phyloP scores from a whole-genome alignment of 1,140 invertebrate genomes.

The Branchinecta lindahli region DNA sequence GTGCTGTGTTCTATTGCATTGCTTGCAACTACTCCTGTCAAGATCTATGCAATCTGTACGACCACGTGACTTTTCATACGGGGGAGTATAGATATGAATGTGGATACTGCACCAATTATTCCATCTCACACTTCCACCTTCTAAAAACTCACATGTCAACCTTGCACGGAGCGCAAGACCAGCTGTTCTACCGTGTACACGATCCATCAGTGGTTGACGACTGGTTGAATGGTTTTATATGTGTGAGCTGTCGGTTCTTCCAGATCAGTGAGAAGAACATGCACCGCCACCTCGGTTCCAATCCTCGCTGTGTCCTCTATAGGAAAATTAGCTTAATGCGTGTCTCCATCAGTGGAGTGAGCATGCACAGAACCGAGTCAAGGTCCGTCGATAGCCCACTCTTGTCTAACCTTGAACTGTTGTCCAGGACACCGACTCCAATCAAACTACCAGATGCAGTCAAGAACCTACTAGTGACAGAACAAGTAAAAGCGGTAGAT shows the following conservation, averaged over 20 bases:
- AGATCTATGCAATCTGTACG: conserved; percentile 39
- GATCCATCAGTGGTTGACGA: conserved; percentile 20
- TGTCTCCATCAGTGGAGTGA: background rate
- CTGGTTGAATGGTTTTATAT: conserved; percentile 40
- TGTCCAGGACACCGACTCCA: no score
- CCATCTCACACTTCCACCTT: conserved; percentile 31
- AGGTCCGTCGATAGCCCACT: no score
- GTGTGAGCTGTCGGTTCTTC: conserved; percentile 46
- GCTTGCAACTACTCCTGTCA: conserved; percentile 30
- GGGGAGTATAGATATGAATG: conserved; percentile 50
- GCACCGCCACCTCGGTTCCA: conserved; percentile 39
- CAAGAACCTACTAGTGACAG: no score
- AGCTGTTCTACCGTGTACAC: conserved; percentile 28
- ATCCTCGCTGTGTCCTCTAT: conserved; percentile 32
- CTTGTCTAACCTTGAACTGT: no score
- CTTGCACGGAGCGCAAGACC: conserved; percentile 20
- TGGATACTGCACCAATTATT: conserved; percentile 36
- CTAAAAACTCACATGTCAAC: conserved; percentile 32
- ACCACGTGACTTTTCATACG: conserved; percentile 51
- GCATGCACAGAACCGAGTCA: no score
- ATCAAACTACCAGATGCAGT: no score
- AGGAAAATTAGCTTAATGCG: background rate
- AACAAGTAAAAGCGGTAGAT: no score
- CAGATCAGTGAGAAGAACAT: conserved; percentile 43
- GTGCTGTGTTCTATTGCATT: conserved; percentile 21